Evolutionary conservation across 2,888 invertebrate species (phyloP).

Genomic region (Amphipyra tragopoginis): DNA sequence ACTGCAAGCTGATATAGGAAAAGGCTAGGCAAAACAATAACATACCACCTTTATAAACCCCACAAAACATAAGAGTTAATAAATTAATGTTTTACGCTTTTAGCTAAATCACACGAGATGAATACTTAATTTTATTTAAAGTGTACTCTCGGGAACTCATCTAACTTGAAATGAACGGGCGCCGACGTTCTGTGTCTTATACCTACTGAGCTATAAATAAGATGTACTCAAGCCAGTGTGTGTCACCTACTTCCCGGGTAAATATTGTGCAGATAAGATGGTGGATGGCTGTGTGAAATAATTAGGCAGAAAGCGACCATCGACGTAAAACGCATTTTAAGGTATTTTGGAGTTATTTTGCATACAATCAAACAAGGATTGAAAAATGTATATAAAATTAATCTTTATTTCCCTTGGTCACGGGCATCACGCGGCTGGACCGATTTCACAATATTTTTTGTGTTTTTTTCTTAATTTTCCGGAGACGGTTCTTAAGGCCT

Average conservation of each 20-base stretch:
- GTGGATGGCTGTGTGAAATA: conserved; percentile 1
- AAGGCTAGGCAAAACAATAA: conserved; percentile 10
- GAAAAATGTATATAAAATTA: too few species aligned
- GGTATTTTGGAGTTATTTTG: too few species aligned
- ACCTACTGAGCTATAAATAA: conserved; percentile 37
- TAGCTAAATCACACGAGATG: conserved; percentile 58
- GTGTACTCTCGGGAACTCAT: conserved; percentile 53
- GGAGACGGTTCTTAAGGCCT: too few species aligned
- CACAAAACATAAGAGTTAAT: conserved; percentile 31
- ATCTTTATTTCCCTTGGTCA: too few species aligned
- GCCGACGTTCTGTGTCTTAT: conserved; percentile 29
- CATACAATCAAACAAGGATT: too few species aligned
- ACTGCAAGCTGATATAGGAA: too few species aligned
- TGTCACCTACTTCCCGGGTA: conserved; percentile 24
- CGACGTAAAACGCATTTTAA: too few species aligned
- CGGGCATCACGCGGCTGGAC: too few species aligned
- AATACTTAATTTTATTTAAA: conserved; percentile 63
- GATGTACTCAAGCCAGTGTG: conserved; percentile 28
- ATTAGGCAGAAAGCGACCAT: too few species aligned
- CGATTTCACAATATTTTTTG: too few species aligned
- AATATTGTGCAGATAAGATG: conserved; percentile 28
- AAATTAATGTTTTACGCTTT: conserved; percentile 55
- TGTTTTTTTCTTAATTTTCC: too few species aligned
- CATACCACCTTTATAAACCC: not conserved
- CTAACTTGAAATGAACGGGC: conserved; percentile 58